Evolutionary conservation across 2,888 invertebrate species (phyloP).

Genomic region (Volucella inanis): DNA sequence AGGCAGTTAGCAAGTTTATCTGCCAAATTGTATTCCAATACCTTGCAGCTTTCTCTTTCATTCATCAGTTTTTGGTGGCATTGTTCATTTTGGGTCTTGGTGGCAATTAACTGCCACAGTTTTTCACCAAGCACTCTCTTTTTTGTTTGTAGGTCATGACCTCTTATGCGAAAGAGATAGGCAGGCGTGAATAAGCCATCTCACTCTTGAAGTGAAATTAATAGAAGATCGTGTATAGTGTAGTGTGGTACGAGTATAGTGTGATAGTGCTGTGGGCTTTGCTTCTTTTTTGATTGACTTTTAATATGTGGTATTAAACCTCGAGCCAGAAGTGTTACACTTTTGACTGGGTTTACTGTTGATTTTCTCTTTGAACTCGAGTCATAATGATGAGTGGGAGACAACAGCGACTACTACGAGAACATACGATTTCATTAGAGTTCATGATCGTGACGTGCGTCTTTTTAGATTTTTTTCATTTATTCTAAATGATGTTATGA

Average conservation of each 20-base stretch:
- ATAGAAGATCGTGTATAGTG: conserved; percentile 51
- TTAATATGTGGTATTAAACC: conserved; percentile 46
- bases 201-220: conserved; percentile 69
- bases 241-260: conserved; percentile 17
- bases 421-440: conserved; percentile 68
- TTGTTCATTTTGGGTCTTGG: conserved; percentile 3
- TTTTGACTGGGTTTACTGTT: conserved; percentile 53
- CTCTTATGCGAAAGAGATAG: conserved; percentile 77
- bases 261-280: conserved; percentile 13
- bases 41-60: conserved; percentile 70
- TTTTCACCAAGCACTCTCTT: conserved; percentile 68
- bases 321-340: conserved; percentile 66
- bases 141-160: conserved; percentile 82
- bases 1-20: conserved; percentile 26
- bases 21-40: conserved; percentile 56
- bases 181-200: conserved; percentile 23
- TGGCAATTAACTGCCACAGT: conserved; percentile 52
- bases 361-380: conserved; percentile 61
- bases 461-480: conserved; percentile 22
- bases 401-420: conserved; percentile 7
- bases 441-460: conserved; percentile 72
- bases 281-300: conserved; percentile 67
- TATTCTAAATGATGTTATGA: conserved; percentile 26
- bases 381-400: conserved; percentile 55
- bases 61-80: conserved; percentile 31